Percentiles rank a stretch among this genome's conserved stretches.
Conservation (phyloP, 1,140 invertebrate genomes). For the Tetranychus cinnabarinus region DNA sequence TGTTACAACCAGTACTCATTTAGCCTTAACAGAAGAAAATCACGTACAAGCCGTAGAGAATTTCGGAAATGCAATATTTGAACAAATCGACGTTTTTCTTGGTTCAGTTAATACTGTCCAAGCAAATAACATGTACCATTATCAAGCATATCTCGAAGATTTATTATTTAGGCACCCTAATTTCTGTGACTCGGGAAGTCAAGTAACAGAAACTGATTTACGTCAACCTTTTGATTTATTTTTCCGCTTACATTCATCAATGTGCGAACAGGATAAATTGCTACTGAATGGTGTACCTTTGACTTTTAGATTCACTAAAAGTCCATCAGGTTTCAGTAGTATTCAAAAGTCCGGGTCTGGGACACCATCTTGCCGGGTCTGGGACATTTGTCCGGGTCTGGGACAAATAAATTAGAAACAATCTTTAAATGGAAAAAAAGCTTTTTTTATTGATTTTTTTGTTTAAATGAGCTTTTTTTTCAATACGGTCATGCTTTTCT, state of each 20-base stretch:
- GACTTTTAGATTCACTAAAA: background rate
- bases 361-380: too few relatives aligned
- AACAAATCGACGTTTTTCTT: background rate
- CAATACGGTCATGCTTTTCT: too few relatives aligned
- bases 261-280: background rate
- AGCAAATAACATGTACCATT: background rate
- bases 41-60: background rate
- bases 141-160: background rate
- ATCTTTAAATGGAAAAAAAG: too few relatives aligned
- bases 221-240: background rate
- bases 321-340: background rate
- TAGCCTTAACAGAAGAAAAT: background rate
- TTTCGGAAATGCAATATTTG: background rate
- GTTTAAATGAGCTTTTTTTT: too few relatives aligned
- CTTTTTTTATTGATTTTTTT: too few relatives aligned
- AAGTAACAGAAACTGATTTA: background rate
- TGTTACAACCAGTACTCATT: background rate
- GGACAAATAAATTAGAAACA: too few relatives aligned
- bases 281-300: background rate
- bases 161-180: background rate
- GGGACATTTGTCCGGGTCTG: too few relatives aligned
- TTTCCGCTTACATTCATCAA: background rate
- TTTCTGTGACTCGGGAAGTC: background rate
- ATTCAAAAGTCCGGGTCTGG: too few relatives aligned
- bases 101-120: background rate